Evolutionary conservation across 2,888 invertebrate species (phyloP).

Genomic region (Petrolisthes manimaculis): DNA sequence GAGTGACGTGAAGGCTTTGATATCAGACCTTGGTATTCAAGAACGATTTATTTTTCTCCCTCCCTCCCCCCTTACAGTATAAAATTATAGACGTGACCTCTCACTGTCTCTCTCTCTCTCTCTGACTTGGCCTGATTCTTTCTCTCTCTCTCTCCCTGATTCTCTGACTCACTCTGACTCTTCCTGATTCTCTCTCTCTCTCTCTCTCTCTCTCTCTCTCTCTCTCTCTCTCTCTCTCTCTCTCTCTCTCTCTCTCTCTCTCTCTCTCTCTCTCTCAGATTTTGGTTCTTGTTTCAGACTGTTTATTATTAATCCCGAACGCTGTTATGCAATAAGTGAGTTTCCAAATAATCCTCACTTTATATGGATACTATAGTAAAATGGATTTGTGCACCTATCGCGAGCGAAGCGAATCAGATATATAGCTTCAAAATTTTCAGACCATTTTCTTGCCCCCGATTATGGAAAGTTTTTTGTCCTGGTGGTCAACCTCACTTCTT

Average conservation of each 20-base stretch:
- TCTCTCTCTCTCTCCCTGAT: background rate
- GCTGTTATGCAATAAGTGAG: no score
- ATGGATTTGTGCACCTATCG: no score
- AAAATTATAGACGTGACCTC: background rate
- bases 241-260: conserved; percentile 16
- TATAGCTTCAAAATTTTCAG: no score
- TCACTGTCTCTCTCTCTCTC: conserved; percentile 26
- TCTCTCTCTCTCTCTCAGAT: background rate
- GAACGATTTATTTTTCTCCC: background rate
- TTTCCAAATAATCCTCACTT: no score
- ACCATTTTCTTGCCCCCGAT: no score
- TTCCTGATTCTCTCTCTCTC: background rate
- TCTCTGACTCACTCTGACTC: background rate
- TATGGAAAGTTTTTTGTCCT: no score
- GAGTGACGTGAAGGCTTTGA: no score
- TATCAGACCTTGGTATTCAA: no score
- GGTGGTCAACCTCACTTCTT: no score
- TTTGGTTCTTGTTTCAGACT: background rate
- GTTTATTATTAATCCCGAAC: no score
- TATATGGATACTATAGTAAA: no score
- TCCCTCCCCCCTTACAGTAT: background rate
- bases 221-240: background rate
- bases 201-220: background rate
- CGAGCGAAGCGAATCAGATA: no score
- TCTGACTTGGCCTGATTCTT: background rate